Evolutionary conservation across 2,797 vertebrate genomes (phyloP), one percentile per base, ranked within the genome.

Genomic region (Tolypeutes matacus): DNA sequence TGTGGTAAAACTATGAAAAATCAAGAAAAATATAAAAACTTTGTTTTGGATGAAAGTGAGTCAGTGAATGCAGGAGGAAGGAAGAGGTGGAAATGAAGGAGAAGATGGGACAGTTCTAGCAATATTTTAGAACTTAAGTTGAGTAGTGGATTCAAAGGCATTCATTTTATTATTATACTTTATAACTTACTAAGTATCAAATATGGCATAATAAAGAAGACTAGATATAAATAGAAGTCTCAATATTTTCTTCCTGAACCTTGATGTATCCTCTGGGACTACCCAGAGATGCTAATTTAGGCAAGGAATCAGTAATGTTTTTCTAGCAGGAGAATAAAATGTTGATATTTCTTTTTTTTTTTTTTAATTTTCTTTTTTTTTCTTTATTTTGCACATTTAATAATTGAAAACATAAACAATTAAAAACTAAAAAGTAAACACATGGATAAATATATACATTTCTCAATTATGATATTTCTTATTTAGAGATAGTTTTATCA

Each of bases 401-500:
- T n/a, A n/a, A n/a, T n/a, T n/a, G n/a, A n/a, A n/a, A n/a, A n/a
- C n/a, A n/a, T n/a, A n/a, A n/a, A n/a, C n/a, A n/a, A n/a, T n/a
- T n/a, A n/a, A n/a, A n/a, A n/a, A n/a, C n/a, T n/a, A n/a, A n/a
- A n/a, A n/a, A n/a, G n/a, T n/a, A n/a, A n/a, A n/a, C n/a, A n/a
- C n/a, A n/a, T n/a, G n/a, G n/a, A n/a, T n/a, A n/a, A n/a, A n/a
- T n/a, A n/a, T n/a, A n/a, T n/a, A n/a, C n/a, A n/a, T n/a, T n/a
- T n/a, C n/a, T n/a, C n/a, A n/a, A n/a, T n/a, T n/a, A n/a, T 87
- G 17, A 69, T 62, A 75, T 69, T 94, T 29, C 25, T 81, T 51
- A 39, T 92, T 96, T 46, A 34, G 39, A 58, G 29, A 73, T 42
- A 18, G 39, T 80, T 15, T 88, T 49, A 80, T 87, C 10, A 94